Evolutionary conservation across 2,888 invertebrate species (phyloP).

Genomic region (Escarpia spicata): DNA sequence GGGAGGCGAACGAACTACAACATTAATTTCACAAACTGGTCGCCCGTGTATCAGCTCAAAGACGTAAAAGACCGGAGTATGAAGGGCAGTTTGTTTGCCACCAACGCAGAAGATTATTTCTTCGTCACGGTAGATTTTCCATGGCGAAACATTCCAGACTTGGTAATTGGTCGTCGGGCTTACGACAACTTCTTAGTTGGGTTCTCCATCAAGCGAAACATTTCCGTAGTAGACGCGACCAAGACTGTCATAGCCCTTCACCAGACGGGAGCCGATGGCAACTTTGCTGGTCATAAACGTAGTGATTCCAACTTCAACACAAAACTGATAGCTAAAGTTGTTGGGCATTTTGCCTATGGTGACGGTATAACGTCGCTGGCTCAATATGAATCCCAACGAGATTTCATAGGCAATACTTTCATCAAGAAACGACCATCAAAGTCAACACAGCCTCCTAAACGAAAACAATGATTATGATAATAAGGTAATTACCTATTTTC

Average conservation of each 20-base stretch:
- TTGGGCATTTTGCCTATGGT: background rate
- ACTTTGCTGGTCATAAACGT: background rate
- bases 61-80: background rate
- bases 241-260: slow-evolving; percentile 14
- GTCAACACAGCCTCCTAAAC: background rate
- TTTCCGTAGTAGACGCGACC: slow-evolving; percentile 23
- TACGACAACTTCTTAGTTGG: slow-evolving; percentile 31
- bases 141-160: background rate
- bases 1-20: background rate
- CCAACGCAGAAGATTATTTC: background rate
- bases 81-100: background rate
- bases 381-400: background rate
- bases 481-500: too few species aligned
- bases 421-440: background rate
- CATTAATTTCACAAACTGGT: background rate
- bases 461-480: too few species aligned
- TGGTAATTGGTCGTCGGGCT: slow-evolving; percentile 30
- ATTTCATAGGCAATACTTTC: background rate
- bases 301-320: background rate
- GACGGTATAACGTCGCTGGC: background rate
- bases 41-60: background rate
- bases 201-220: slow-evolving; percentile 21
- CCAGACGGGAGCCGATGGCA: slow-evolving; percentile 18
- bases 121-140: background rate
- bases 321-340: background rate